Evolutionary conservation across 2,888 invertebrate genomes (phyloP).

Genomic region (Dusona sp.): DNA sequence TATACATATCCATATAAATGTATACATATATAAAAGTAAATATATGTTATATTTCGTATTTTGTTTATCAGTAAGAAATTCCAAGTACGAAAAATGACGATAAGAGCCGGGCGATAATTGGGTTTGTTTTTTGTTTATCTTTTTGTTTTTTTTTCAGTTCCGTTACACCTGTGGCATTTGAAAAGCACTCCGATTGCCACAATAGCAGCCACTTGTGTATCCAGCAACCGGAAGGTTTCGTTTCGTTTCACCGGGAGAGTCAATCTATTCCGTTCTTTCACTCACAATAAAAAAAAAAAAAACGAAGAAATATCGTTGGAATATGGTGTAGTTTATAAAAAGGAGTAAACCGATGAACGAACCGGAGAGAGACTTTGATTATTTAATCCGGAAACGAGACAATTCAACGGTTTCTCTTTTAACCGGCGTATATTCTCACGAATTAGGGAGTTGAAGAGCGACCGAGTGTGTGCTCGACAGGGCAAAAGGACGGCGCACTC

Average conservation of each 20-base stretch:
- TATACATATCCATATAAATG: background rate
- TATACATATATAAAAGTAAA: background rate
- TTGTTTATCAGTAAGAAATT: background rate
- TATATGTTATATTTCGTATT: background rate
- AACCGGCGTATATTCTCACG: constrained; percentile 45
- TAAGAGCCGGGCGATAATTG: background rate
- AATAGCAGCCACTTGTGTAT: constrained; percentile 21
- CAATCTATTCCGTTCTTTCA: background rate
- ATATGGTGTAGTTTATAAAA: background rate
- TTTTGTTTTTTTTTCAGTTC: background rate
- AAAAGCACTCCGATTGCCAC: constrained; percentile 11
- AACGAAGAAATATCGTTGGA: background rate
- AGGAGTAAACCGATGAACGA: background rate
- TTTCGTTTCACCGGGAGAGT: constrained; percentile 7
- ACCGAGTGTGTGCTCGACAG: constrained; percentile 38
- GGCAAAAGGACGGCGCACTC: constrained; percentile 69
- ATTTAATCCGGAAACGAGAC: background rate
- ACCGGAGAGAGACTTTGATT: background rate
- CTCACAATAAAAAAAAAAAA: background rate
- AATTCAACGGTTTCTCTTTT: background rate
- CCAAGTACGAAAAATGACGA: background rate
- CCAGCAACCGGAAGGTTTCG: constrained; percentile 5
- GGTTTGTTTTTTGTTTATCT: background rate
- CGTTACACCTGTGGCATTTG: constrained; percentile 53
- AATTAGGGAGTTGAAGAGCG: constrained; percentile 17